These are phyloP conservation scores for Heteromormyrus szaboi DNA, from an alignment of 2,797 vertebrate species.

Conservation along the genomic window DNA sequence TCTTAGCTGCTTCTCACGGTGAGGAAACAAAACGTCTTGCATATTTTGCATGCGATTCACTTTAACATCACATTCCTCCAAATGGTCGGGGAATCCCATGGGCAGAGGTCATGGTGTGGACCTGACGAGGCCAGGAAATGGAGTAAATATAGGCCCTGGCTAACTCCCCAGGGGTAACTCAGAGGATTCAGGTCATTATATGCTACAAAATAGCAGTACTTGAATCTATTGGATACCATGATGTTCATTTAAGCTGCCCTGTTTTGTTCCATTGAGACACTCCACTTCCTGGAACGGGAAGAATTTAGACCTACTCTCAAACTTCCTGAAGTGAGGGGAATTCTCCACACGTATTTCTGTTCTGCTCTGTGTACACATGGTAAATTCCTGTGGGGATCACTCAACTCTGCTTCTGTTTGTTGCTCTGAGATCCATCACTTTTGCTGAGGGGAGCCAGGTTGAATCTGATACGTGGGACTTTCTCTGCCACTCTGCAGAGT, in stretches of 20 bases:
- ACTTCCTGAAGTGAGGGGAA: slow-evolving; percentile 24
- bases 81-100: neutral
- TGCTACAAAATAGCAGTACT: neutral
- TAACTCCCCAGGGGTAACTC: neutral
- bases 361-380: neutral
- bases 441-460: neutral
- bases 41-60: neutral
- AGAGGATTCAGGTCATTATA: neutral
- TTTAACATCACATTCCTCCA: neutral
- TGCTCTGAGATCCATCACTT: neutral
- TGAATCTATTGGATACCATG: neutral
- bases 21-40: neutral
- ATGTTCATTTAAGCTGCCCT: neutral
- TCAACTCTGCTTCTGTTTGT: neutral
- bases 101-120: neutral
- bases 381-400: neutral
- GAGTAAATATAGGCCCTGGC: neutral
- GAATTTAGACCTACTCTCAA: slow-evolving; percentile 14
- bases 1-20: neutral
- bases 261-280: neutral
- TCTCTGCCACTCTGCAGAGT: neutral
- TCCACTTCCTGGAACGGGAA: neutral
- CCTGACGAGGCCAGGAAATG: neutral
- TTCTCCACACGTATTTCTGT: slow-evolving; percentile 26
- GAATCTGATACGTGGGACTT: neutral